Conservation (phyloP, 2,113 vertebrate genomes). For the Syngnathus typhle region DNA sequence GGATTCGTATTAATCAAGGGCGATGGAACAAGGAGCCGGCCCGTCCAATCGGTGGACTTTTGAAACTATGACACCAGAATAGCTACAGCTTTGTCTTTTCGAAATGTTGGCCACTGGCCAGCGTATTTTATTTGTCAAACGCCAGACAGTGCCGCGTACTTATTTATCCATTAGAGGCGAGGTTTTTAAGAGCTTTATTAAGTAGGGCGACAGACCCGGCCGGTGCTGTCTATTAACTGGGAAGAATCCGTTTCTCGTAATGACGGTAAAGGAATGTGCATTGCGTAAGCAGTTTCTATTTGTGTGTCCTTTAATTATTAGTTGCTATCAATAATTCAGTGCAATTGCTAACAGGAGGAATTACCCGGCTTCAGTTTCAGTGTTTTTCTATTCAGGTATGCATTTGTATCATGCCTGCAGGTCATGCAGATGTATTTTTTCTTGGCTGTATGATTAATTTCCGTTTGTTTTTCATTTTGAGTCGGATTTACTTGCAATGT, state of each 20-base stretch:
- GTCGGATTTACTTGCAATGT: neutral
- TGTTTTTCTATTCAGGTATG: neutral
- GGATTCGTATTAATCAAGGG: slow-evolving; percentile 34
- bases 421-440: neutral
- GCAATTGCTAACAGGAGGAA: neutral
- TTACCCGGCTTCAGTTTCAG: neutral
- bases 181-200: neutral
- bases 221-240: no score
- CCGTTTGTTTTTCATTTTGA: neutral
- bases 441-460: neutral
- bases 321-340: neutral
- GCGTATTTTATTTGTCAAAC: neutral
- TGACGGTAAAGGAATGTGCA: neutral
- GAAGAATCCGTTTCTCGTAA: neutral
- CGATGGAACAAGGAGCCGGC: slow-evolving; percentile 18
- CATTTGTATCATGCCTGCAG: neutral
- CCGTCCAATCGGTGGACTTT: slow-evolving; percentile 27
- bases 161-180: neutral
- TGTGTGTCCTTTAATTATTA: neutral
- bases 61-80: slow-evolving; percentile 6
- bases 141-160: neutral
- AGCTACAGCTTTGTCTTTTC: neutral
- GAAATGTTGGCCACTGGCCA: neutral
- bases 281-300: neutral
- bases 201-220: no score